Base-by-base conservation (phyloP, 2,113 vertebrate genomes). In the Channa maculata region DNA sequence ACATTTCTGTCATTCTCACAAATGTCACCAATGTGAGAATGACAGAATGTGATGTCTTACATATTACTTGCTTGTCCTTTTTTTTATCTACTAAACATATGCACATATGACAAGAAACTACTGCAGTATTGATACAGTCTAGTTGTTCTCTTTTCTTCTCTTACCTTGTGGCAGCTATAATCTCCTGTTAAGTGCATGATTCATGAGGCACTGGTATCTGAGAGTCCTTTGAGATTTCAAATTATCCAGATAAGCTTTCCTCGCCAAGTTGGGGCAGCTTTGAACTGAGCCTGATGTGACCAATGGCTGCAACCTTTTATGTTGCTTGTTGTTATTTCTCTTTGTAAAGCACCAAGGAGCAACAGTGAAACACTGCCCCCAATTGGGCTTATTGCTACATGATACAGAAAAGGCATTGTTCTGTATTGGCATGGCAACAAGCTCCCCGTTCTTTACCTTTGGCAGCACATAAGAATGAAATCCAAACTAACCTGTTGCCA, bases 351-450 rank as follows among this genome's bases (percentile, higher is more conserved):
- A 8, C 4, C 37, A 45, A 4, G n/a, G 37, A 76, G 71, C 5
- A 11, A 62, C 45, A 62, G 79, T 52, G 61, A 85, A 86, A 90
- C 71, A 89, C 86, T 92, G 91, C 92, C 93, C 85, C 81, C 92
- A 12, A 33, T 70, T 92, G 93, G 89, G 63, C 39, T 2, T 48
- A 11, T 2, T 0, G 1, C 10, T 3, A 3, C 55, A 75, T 79
- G 38, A 70, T 33, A 43, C 54, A 62, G 4, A 6, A 3, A 57
- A 5, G 55, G 2, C 51, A 41, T 14, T 52, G 36, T n/a, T 9
- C 46, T 45, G 8, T 6, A 85, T 68, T 76, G 62, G 53, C 65
- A 76, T 60, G 58, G 55, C 67, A 84, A 73, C 71, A 36, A 49
- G 41, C 41, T 64, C 34, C 10, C 45, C 36, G 36, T 53, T 52